These are phyloP conservation scores for Ciconia maguari DNA, from an alignment of 2,113 vertebrate genomes.

Conservation along the genomic window DNA sequence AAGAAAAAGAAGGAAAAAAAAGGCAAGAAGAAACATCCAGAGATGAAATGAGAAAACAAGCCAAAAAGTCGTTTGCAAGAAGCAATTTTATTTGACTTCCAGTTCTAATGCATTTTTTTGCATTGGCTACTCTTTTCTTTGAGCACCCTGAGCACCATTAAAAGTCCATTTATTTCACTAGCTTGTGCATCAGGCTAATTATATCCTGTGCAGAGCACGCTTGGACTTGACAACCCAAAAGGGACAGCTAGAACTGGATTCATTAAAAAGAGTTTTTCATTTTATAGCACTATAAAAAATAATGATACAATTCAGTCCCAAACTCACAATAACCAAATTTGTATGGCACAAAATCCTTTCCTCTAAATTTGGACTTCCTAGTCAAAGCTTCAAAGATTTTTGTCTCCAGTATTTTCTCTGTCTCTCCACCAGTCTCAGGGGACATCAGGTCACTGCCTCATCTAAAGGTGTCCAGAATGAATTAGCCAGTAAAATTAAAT, in stretches of 20 bases:
- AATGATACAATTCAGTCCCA: slow-evolving; percentile 21
- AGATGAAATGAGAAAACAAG: not conserved
- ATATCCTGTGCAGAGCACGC: not conserved
- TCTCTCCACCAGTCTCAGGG: not conserved
- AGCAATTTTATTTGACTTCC: not conserved
- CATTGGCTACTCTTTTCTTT: not conserved
- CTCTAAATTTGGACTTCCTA: slow-evolving; percentile 11
- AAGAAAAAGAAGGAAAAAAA: not conserved
- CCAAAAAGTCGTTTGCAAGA: not conserved
- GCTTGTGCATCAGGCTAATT: slow-evolving; percentile 41
- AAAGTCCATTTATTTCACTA: slow-evolving; percentile 16
- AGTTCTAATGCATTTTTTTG: not conserved
- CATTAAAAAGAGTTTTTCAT: not conserved
- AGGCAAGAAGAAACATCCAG: not conserved
- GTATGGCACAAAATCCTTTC: not conserved
- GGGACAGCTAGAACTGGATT: slow-evolving; percentile 17
- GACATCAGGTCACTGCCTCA: not conserved
- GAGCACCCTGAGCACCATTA: not conserved
- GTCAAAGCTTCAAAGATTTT: not conserved
- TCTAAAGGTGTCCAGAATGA: not conserved
- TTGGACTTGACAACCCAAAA: slow-evolving; percentile 30
- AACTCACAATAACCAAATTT: slow-evolving; percentile 42
- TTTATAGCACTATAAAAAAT: slow-evolving; percentile 57
- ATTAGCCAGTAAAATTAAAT: slow-evolving; percentile 2
- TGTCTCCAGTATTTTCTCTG: not conserved